Percentiles rank a stretch among this genome's conserved stretches.
These are phyloP conservation scores for Chaetops frenatus DNA, from an alignment of 2,113 vertebrate genomes.

Conservation along the genomic window DNA sequence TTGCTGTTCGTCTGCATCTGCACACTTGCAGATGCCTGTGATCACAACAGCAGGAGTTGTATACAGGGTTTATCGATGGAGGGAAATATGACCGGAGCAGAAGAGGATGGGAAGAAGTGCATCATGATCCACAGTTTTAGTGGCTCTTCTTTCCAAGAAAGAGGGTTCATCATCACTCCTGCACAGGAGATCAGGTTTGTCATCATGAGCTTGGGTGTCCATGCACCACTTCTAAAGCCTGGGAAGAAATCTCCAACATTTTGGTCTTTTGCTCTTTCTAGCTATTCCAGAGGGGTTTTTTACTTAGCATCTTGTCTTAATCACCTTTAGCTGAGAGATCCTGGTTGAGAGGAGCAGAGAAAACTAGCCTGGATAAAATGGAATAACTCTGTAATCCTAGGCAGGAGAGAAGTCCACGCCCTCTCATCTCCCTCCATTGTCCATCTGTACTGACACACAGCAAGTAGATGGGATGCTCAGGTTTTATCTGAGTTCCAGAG, in stretches of 20 bases:
- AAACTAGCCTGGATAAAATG: not conserved
- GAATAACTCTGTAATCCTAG: not conserved
- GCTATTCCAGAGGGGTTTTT: fast-evolving
- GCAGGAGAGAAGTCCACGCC: not conserved
- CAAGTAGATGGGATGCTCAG: not conserved
- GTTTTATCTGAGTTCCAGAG: not conserved
- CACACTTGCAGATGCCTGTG: not conserved
- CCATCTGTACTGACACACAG: not conserved
- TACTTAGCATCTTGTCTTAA: not conserved
- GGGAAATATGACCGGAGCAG: not conserved
- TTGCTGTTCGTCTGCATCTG: not conserved
- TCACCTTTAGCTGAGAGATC: not conserved
- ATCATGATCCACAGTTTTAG: not conserved
- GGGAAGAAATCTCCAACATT: not conserved
- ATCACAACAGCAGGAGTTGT: not conserved
- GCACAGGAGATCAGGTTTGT: not conserved
- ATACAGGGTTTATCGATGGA: not conserved
- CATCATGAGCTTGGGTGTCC: not conserved
- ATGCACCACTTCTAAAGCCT: not conserved
- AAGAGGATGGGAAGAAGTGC: not conserved
- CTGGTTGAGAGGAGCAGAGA: not conserved
- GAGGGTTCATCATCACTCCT: not conserved
- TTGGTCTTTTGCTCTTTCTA: not conserved
- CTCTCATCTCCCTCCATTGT: not conserved
- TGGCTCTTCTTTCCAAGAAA: not conserved